Percentiles rank a stretch among this genome's conserved stretches.
Evolutionary conservation across 1,140 invertebrate genomes (phyloP).

Genomic region (Teleogryllus occipitalis): DNA sequence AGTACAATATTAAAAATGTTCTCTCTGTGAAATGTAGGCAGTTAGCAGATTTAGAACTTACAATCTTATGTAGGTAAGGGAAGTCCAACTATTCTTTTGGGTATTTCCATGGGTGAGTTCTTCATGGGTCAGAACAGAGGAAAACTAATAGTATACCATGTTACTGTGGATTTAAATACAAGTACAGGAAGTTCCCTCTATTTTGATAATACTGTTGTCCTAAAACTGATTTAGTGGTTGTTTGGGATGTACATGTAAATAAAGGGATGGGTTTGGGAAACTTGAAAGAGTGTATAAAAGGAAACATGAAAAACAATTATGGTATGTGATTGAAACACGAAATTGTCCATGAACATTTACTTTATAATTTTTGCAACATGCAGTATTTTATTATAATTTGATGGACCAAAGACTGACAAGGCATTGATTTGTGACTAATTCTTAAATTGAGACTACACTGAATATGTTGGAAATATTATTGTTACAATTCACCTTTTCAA

Average conservation of each 20-base stretch:
- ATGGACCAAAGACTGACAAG: no score
- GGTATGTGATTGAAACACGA: no score
- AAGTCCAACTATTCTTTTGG: background rate
- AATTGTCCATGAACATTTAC: no score
- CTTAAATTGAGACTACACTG: no score
- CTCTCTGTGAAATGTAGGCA: background rate
- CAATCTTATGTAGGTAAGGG: background rate
- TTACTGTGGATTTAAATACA: background rate
- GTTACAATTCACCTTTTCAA: no score
- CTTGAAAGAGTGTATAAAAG: no score
- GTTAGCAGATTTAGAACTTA: background rate
- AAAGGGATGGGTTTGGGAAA: background rate
- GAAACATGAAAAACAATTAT: no score
- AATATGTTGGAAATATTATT: no score
- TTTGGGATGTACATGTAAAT: background rate
- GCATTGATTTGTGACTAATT: no score
- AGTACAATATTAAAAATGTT: constrained; percentile 16
- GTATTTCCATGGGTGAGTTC: background rate
- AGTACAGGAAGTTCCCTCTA: background rate
- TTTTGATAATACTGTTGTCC: background rate
- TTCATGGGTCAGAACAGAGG: background rate
- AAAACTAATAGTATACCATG: background rate
- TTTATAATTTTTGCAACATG: no score
- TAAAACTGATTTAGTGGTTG: background rate
- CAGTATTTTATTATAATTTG: no score